phyloP scores from a whole-genome alignment of 2,113 vertebrate genomes.

The Cricetomys ansorgei region DNA sequence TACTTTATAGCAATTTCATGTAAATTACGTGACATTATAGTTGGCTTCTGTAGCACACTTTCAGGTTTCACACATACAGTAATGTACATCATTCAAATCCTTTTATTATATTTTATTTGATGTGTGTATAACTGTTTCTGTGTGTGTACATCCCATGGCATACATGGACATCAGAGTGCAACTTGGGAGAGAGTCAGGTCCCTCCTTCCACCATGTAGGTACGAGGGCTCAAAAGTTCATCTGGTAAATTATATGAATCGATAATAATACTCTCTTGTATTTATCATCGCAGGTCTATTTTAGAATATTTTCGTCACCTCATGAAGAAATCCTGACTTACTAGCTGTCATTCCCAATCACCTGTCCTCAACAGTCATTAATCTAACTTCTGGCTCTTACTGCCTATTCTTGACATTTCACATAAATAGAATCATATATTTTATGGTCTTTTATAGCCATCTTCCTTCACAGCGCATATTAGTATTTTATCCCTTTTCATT shows the following conservation, averaged over 20 bases:
- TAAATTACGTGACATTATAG: neutral
- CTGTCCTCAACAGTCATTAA: neutral
- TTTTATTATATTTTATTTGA: neutral
- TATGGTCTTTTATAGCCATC: neutral
- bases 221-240: neutral
- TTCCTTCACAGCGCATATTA: neutral
- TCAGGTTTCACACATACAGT: neutral
- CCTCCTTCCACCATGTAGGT: neutral
- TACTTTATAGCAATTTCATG: neutral
- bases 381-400: neutral
- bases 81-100: neutral
- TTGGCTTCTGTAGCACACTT: neutral
- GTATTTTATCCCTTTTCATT: neutral
- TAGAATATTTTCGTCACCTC: neutral
- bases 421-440: neutral
- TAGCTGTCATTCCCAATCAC: neutral
- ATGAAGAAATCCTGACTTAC: neutral
- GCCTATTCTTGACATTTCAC: neutral
- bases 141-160: neutral
- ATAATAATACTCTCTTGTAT: neutral
- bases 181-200: neutral
- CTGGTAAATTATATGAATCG: neutral
- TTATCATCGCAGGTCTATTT: neutral
- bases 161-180: neutral
- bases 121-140: neutral